Conservation (phyloP, 2,888 invertebrate species). For the Andrena flavipes region DNA sequence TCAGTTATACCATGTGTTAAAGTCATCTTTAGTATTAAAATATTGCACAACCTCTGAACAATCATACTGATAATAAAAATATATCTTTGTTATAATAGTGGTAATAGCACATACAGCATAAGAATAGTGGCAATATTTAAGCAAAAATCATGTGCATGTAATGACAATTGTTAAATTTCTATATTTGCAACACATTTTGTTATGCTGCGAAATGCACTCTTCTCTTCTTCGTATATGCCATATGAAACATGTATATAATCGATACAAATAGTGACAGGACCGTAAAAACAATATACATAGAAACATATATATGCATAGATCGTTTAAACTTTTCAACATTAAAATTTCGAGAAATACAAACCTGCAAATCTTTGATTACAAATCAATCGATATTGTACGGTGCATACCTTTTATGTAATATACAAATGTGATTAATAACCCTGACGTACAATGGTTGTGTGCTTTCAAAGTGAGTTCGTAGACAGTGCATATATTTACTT, state of each 20-base stretch:
- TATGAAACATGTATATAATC: constrained; percentile 45
- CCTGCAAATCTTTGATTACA: constrained; percentile 10
- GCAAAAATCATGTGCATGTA: constrained; percentile 27
- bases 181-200: not conserved
- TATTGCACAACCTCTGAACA: constrained; percentile 19
- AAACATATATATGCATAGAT: constrained; percentile 32
- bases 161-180: not conserved
- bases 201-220: constrained; percentile 2
- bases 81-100: constrained; percentile 22
- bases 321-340: constrained; percentile 31
- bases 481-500: not conserved
- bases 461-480: constrained; percentile 1
- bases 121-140: constrained; percentile 24
- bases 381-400: not conserved
- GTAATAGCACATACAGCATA: constrained; percentile 8
- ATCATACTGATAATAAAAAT: constrained; percentile 23
- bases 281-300: constrained; percentile 35
- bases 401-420: not conserved
- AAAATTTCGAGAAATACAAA: constrained; percentile 36
- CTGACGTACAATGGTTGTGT: constrained; percentile 1
- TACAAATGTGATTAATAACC: constrained; percentile 7
- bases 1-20: constrained; percentile 23
- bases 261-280: constrained; percentile 42
- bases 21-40: not conserved
- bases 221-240: constrained; percentile 21